Conservation (phyloP, 1,140 invertebrate genomes). For the Lineus longissimus region DNA sequence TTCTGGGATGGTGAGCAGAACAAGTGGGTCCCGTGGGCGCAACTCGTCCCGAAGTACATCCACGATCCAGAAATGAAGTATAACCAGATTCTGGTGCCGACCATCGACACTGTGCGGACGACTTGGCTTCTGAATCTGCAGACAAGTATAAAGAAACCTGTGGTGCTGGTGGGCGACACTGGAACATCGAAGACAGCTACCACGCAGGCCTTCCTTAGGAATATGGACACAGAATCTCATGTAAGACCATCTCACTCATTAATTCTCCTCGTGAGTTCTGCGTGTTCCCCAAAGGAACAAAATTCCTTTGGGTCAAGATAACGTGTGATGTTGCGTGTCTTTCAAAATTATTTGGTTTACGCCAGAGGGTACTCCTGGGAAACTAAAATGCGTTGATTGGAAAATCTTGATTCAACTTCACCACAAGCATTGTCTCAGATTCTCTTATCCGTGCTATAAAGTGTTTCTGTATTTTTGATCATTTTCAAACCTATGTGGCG, state of each 20-base stretch:
- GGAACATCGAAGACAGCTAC: constrained; percentile 89
- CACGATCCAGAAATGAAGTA: constrained; percentile 70
- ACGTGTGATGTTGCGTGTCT: no score
- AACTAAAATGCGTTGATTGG: no score
- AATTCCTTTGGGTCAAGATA: no score
- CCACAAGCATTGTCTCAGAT: no score
- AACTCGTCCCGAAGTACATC: constrained; percentile 69
- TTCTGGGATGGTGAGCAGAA: constrained; percentile 64
- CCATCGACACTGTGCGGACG: constrained; percentile 75
- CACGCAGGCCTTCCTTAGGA: constrained; percentile 73
- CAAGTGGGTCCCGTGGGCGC: constrained; percentile 82
- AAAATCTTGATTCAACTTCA: no score
- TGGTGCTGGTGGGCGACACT: constrained; percentile 80
- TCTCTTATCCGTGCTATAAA: no score
- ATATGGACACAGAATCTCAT: constrained; percentile 64
- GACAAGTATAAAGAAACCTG: constrained; percentile 72
- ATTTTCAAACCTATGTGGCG: no score
- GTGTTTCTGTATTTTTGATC: no score
- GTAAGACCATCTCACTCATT: constrained; percentile 56
- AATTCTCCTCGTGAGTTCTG: background rate
- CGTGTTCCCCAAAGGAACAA: no score
- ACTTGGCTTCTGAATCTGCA: constrained; percentile 75
- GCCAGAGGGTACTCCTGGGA: no score
- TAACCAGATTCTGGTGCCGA: constrained; percentile 82
- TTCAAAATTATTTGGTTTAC: no score